Evolutionary conservation across 2,113 vertebrate genomes (phyloP).

Genomic region (Perca schrenkii): DNA sequence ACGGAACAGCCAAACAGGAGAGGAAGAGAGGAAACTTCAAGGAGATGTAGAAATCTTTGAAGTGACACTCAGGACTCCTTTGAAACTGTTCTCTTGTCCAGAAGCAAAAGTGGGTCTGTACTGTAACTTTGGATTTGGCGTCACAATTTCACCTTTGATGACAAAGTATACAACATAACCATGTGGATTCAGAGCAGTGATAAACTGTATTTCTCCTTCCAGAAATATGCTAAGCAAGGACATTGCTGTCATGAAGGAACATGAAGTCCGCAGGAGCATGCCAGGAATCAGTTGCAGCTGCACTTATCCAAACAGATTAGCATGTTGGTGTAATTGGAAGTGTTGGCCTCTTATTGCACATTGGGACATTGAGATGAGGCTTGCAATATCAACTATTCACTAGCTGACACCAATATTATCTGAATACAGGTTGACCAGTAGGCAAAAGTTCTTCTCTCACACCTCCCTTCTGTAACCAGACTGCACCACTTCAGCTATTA

Average conservation of each 20-base stretch:
- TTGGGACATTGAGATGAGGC: constrained; percentile 16
- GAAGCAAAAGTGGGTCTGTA: constrained; percentile 42
- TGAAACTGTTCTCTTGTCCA: constrained; percentile 73
- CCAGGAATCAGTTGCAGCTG: constrained; percentile 40
- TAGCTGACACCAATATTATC: constrained; percentile 7
- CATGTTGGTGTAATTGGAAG: constrained; percentile 10
- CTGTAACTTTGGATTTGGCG: constrained; percentile 46
- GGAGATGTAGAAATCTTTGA: constrained; percentile 76
- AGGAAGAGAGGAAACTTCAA: constrained; percentile 58
- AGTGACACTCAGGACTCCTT: constrained; percentile 69
- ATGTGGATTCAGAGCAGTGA: constrained; percentile 13
- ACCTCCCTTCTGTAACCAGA: not conserved
- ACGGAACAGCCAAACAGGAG: constrained; percentile 46
- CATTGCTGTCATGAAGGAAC: constrained; percentile 34
- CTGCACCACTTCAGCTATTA: not conserved
- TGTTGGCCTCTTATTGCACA: constrained; percentile 11
- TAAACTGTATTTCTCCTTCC: constrained; percentile 10
- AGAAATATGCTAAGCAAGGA: not conserved
- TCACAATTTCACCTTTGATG: constrained; percentile 63
- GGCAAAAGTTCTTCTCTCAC: not conserved
- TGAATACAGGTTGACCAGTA: not conserved
- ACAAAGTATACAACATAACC: constrained; percentile 38
- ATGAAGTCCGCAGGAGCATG: constrained; percentile 15
- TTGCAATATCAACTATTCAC: constrained; percentile 25
- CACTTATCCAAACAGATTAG: constrained; percentile 30